Evolutionary conservation across 2,797 vertebrate genomes (phyloP), one percentile per base, ranked within the genome.

Genomic region (Sebastes vulpes): DNA sequence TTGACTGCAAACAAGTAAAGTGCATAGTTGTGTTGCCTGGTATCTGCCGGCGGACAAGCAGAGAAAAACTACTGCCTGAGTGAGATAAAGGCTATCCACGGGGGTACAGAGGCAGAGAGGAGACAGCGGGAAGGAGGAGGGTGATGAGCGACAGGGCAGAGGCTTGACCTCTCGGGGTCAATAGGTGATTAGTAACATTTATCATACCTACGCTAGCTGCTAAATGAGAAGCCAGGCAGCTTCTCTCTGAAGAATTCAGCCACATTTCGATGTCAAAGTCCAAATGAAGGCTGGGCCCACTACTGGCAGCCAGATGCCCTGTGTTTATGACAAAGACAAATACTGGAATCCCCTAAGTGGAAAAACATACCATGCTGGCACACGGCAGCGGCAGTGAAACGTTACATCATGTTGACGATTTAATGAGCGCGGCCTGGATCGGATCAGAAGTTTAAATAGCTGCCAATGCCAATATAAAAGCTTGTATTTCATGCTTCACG

Each of bases 181-280:
- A 94, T 75, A 92, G 95, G 94, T 95, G 92, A 95, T 94, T 75
- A 91, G 91, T 79, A 92, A 81, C 95, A 95, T 96, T 94, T 89
- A 95, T 96, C 95, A 96, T 88, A 89, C 79, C 92, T 85, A 77
- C 21, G n/a, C 75, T 58, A 85, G 87, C 86, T 82, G 82, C 85
- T 83, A 80, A 90, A 91, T 82, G 88, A 94, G 85, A 88, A 81
- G 78, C 77, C 89, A 78, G 72, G 64, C 83, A 86, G 86, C 84
- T 77, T 74, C 80, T 75, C 86, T 63, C 84, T 67, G 25, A 87
- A 86, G 91, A 90, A 82, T 81, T 80, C 77, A 67, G 65, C 28
- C 71, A 38, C 82, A 86, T 89, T 92, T 91, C 52, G 46, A 82
- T 81, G 92, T 91, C 86, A 83, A 79, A 80, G 77, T 79, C 89